Base-by-base conservation (phyloP, 2,113 vertebrate species). In the Thomomys bottae region DNA sequence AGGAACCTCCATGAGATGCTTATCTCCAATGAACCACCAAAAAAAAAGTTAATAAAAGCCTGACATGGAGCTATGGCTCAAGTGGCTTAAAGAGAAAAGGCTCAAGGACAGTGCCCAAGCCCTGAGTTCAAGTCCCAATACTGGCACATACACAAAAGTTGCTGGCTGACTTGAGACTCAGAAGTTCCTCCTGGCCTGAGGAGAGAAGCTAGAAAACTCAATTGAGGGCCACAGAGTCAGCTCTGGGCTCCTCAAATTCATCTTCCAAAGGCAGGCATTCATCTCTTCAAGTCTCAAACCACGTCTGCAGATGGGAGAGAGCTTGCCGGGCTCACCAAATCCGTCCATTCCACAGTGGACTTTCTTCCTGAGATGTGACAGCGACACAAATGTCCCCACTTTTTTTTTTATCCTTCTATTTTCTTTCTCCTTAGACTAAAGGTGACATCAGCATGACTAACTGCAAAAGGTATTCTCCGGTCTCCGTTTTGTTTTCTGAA, bases 401-500 rank as follows among this genome's bases (percentile, higher is more conserved):
- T 85, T 88, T 66, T 63, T 38, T 85, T 88, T 66, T 63, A 26
- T 40, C 26, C 17, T 26, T 26, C 21, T 14, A 1, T 34, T 14
- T 38, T 8, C 10, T 11, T 23, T 59, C 2, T 26, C 7, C 86
- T 9, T 4, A 38, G 92, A 94, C 94, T 95, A 64, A 67, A 93
- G 94, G 97, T 93, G 95, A 96, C 30, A 28, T 63, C 81, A 59
- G 61, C 10, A 26, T 97, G 97, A 97, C 93, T 97, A 75, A 96
- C 92, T 83, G 73, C 91, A 67, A 95, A 96, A 96, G 94, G 96
- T 94, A 96, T 97, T 94, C 97, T 93, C 59, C 63, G 90, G 84
- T 91, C 93, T 79, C 79, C 34, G 88, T 91, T 80, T 90, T 96
- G 97, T 97, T 97, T 96, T 96, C 79, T 84, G 97, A 97, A 96